Base-by-base conservation (phyloP, 2,797 vertebrate species). In the Megalops cyprinoides region DNA sequence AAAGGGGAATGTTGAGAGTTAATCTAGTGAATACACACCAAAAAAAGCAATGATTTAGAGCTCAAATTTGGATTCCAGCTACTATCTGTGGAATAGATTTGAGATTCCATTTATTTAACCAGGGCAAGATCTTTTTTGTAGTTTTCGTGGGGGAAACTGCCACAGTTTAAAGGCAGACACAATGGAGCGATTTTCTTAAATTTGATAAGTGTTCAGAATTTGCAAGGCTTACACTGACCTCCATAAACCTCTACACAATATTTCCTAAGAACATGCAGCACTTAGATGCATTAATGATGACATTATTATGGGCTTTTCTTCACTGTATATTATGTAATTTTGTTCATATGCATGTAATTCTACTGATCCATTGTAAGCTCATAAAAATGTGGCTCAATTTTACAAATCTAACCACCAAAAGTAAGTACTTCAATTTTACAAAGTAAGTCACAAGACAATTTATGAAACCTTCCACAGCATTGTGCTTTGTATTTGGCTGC, bases 1-100 rank as follows among this genome's bases (percentile, higher is more conserved):
- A 34, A 31, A 76, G 20, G 49, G 56, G 56, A 23, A 44, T 39
- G 42, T 56, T 80, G 37, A 25, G 49, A 39, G 23, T 25, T 76
- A 75, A 76, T 20, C 28, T 81, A 44, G 48, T n/a, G n/a, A 31
- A 67, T 15, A 51, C 28, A 46, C 25, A 51, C 55, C 69, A 42
- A 31, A 28, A 74, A 75, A 60, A 8, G 7, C 25, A 9, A 71
- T 67, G 67, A 49, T 74, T 28, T 25, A 9, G 44, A 31, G 9
- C 15, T 37, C 56, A 80, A 44, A 80, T 31, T 56, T 60, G n/a
- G 15, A 80, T 58, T 42, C 12, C 69, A 53, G n/a, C 53, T 60
- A 10, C 28, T 53, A 2, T 42, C 69, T 7, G 37, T 56, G 25
- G 5, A 9, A 60, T 46, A 44, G 20, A 56, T 77, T 56, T 56